A percentile compares a stretch with the other conserved stretches of the same genome.
Evolutionary conservation across 2,113 vertebrate species (phyloP).

Genomic region (Sinocyclocheilus maitianheensis): DNA sequence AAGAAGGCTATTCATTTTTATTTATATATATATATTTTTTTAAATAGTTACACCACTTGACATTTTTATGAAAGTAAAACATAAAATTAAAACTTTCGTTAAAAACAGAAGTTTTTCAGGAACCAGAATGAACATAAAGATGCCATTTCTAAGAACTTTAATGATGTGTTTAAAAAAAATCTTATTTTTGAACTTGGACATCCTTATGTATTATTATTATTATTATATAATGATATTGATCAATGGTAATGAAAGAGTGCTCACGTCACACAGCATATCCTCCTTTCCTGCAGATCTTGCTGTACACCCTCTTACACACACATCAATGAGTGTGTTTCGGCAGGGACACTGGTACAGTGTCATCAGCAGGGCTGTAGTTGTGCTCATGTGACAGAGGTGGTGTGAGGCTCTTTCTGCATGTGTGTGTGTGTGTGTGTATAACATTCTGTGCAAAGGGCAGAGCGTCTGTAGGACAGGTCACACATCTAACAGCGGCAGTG

Average conservation of each 20-base stretch:
- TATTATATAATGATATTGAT: background rate
- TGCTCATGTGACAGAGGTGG: background rate
- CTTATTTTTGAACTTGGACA: background rate
- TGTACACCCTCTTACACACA: conserved; percentile 52
- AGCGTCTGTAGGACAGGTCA: background rate
- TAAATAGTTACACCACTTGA: too few relatives aligned
- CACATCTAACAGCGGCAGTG: background rate
- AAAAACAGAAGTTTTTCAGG: background rate
- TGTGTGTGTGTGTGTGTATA: background rate
- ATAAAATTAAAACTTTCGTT: too few relatives aligned
- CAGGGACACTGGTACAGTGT: conserved; percentile 15
- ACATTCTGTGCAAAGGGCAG: conserved; percentile 19
- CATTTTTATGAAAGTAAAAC: too few relatives aligned
- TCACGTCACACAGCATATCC: background rate
- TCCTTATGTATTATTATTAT: background rate
- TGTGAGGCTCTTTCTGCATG: background rate
- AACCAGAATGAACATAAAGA: background rate
- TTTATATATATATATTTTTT: too few relatives aligned
- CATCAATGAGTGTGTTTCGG: background rate
- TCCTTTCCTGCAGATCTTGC: background rate
- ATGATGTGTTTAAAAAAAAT: too few relatives aligned
- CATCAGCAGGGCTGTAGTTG: conserved; percentile 26
- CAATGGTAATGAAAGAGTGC: background rate
- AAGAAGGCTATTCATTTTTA: too few relatives aligned
- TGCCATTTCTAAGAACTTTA: background rate